These are phyloP conservation scores for Glyptemys insculpta DNA, from an alignment of 2,797 vertebrate species.

Conservation along the genomic window DNA sequence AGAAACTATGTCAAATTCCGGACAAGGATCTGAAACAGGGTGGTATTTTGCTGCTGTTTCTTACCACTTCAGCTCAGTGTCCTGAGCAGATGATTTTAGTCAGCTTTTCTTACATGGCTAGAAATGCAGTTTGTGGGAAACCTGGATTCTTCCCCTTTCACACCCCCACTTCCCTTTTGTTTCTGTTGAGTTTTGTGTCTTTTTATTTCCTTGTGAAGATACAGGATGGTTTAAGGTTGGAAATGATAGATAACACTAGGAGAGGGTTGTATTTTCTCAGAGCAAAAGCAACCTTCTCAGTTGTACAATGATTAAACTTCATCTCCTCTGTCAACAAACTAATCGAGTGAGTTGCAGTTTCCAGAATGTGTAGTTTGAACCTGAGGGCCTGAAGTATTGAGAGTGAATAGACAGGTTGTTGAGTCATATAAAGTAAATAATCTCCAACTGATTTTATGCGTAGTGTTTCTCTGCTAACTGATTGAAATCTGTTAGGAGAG, in stretches of 20 bases:
- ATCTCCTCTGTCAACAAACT: neutral
- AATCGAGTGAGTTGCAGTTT: neutral
- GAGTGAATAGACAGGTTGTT: rapidly evolving
- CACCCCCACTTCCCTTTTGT: neutral
- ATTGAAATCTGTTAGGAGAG: too few relatives aligned
- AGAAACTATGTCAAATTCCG: neutral
- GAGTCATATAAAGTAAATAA: rapidly evolving
- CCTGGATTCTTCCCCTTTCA: neutral
- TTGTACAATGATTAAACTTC: rapidly evolving
- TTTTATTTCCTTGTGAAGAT: constrained; percentile 31
- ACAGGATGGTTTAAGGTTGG: neutral
- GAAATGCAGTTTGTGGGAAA: neutral
- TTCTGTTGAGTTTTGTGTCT: neutral
- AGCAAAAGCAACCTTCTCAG: neutral
- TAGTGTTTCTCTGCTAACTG: neutral
- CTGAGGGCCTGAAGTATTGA: rapidly evolving
- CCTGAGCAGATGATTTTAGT: constrained; percentile 22
- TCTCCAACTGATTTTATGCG: neutral
- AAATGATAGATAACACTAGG: constrained; percentile 21
- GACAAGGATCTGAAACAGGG: neutral
- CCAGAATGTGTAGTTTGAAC: neutral
- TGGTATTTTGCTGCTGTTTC: neutral
- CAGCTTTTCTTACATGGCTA: constrained; percentile 34
- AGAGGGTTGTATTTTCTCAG: constrained; percentile 5
- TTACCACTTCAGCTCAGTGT: neutral